Percentiles rank a stretch among this genome's conserved stretches.
Evolutionary conservation across 2,888 invertebrate genomes (phyloP).

Genomic region (Campoletis raptor): DNA sequence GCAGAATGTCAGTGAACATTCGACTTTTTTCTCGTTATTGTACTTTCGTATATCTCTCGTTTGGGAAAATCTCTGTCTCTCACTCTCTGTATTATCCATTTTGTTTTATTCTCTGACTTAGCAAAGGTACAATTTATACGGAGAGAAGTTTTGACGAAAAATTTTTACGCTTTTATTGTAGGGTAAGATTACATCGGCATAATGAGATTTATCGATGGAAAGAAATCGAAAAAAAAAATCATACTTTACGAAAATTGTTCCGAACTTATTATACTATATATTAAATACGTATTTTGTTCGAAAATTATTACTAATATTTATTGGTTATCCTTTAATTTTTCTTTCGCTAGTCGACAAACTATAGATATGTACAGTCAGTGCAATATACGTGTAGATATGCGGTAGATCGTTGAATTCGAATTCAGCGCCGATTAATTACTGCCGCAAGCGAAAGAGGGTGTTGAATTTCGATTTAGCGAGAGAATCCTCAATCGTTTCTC

Average conservation of each 20-base stretch:
- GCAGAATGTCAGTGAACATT: constrained; percentile 23
- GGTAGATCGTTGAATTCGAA: constrained; percentile 37
- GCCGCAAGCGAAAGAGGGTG: constrained; percentile 51
- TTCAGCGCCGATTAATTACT: constrained; percentile 56
- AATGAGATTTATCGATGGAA: too few relatives aligned
- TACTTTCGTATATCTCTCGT: constrained; percentile 25
- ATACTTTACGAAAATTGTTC: too few relatives aligned
- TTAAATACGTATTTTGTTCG: not conserved
- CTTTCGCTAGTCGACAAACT: not conserved
- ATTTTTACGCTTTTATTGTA: not conserved
- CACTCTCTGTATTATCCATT: not conserved
- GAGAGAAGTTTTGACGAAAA: not conserved
- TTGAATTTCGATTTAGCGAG: constrained; percentile 64
- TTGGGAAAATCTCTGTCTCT: not conserved
- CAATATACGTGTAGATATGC: not conserved
- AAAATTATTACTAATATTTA: constrained; percentile 22
- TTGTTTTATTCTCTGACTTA: not conserved
- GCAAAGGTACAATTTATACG: not conserved
- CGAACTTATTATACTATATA: not conserved
- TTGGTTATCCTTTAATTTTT: constrained; percentile 25
- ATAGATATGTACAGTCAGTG: not conserved
- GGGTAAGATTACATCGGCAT: too few relatives aligned
- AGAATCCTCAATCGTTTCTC: constrained; percentile 60
- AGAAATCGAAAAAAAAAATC: too few relatives aligned
- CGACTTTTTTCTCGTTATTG: constrained; percentile 9